These are phyloP conservation scores for Bungarus multicinctus DNA, from an alignment of 2,113 vertebrate species.

Conservation along the genomic window DNA sequence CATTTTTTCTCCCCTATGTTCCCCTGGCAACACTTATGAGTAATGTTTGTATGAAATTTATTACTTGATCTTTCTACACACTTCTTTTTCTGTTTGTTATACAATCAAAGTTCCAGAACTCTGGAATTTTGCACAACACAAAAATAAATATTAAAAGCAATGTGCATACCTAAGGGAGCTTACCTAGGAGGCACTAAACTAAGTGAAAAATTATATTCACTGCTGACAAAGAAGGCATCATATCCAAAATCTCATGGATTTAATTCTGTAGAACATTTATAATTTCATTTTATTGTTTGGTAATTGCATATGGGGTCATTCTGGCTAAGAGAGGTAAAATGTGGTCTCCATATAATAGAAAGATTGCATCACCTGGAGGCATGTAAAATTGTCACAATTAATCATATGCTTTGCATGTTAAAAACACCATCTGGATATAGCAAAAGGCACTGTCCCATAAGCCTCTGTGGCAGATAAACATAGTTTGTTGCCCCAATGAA, in stretches of 20 bases:
- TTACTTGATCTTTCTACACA: background rate
- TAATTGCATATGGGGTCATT: background rate
- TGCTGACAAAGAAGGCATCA: background rate
- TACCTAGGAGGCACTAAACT: background rate
- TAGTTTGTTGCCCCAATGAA: background rate
- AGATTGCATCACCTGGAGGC: background rate
- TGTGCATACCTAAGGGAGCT: background rate
- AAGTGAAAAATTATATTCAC: background rate
- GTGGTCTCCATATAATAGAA: background rate
- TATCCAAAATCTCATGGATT: background rate
- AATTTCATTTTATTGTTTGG: background rate
- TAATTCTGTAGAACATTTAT: background rate
- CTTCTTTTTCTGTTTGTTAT: background rate
- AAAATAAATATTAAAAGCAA: background rate
- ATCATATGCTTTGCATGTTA: background rate
- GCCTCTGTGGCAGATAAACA: background rate
- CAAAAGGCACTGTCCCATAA: background rate
- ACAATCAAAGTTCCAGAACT: background rate
- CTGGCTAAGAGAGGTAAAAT: background rate
- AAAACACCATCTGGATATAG: background rate
- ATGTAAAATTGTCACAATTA: background rate
- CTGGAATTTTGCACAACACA: background rate
- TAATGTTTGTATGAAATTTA: background rate
- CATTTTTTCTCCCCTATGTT: background rate
- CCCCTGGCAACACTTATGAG: background rate